Evolutionary conservation across 1,140 invertebrate genomes (phyloP).

Genomic region (Orussus abietinus): DNA sequence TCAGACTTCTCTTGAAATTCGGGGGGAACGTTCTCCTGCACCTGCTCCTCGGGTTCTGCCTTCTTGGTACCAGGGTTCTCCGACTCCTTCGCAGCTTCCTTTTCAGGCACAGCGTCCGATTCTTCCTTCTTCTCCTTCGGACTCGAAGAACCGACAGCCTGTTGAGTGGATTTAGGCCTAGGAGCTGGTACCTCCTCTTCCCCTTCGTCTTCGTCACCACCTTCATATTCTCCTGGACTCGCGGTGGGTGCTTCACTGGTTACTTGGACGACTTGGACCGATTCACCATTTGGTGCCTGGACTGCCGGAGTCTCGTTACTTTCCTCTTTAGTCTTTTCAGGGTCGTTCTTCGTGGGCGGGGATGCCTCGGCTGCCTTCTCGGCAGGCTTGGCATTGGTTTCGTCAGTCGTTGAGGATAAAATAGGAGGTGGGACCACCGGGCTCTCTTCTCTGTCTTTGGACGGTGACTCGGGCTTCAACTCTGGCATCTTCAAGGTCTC

Average conservation of each 20-base stretch:
- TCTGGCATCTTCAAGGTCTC: constrained; percentile 32
- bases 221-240: constrained; percentile 56
- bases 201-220: constrained; percentile 49
- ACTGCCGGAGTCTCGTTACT: no score
- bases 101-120: constrained; percentile 10
- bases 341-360: no score
- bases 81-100: constrained; percentile 3
- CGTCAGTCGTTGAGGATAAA: no score
- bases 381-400: constrained; percentile 5
- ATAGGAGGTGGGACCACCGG: constrained; percentile 24
- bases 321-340: no score
- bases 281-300: no score
- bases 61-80: not conserved
- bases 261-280: not conserved
- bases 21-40: no score
- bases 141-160: no score
- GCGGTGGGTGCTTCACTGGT: constrained; percentile 33
- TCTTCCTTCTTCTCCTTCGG: constrained; percentile 15
- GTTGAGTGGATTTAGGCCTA: constrained; percentile 26
- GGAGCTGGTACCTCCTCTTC: constrained; percentile 38
- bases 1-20: not conserved
- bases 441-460: constrained; percentile 14
- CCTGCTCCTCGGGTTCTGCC: not conserved
- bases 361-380: no score
- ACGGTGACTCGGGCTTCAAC: constrained; percentile 20